phyloP scores from a whole-genome alignment of 1,140 invertebrate species.

The Penaeus chinensis region DNA sequence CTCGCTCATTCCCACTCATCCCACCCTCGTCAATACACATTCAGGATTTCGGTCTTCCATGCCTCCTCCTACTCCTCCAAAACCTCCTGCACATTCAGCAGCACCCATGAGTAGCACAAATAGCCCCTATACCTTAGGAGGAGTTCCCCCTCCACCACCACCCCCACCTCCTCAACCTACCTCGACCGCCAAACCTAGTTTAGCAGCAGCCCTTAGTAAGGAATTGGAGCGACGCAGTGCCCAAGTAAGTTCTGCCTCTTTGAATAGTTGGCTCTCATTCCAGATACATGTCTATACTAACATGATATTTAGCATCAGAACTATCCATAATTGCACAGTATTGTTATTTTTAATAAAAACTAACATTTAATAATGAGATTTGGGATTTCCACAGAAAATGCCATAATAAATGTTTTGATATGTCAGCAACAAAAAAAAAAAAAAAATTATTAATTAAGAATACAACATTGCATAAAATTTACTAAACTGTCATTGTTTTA shows the following conservation, averaged over 20 bases:
- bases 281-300: neutral
- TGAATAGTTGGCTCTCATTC: too few species aligned
- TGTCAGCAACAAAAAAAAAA: too few species aligned
- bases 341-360: too few species aligned
- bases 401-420: too few species aligned
- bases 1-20: neutral
- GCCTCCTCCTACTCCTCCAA: constrained; percentile 51
- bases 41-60: constrained; percentile 28
- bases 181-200: constrained; percentile 30
- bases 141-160: constrained; percentile 48
- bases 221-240: constrained; percentile 49
- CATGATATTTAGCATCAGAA: neutral
- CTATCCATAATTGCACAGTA: too few species aligned
- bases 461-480: too few species aligned
- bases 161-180: constrained; percentile 49
- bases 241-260: constrained; percentile 32
- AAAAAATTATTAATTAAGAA: too few species aligned
- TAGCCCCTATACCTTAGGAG: constrained; percentile 26
- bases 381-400: too few species aligned
- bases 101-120: constrained; percentile 36
- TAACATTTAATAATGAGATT: too few species aligned
- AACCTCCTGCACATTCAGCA: constrained; percentile 45
- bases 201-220: constrained; percentile 52
- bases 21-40: constrained; percentile 12
- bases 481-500: too few species aligned